Evolutionary conservation across 2,113 vertebrate species (phyloP), one percentile per base, ranked within the genome.

Genomic region (Condylura cristata): DNA sequence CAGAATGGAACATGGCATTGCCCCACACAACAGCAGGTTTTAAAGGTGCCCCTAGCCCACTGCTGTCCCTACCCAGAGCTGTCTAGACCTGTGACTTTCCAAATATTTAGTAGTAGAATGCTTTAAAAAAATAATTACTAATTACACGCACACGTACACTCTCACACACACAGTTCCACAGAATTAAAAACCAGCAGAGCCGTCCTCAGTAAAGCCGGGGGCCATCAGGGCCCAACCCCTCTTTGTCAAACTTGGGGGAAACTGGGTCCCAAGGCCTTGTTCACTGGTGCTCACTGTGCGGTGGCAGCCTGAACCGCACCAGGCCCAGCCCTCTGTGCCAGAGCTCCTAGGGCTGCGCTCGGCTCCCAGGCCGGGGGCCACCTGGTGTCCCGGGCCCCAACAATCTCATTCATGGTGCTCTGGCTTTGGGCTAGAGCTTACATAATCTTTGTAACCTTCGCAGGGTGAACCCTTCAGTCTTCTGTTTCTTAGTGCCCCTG

Each of bases 261-360:
- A 18, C 53, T 4, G 2, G 10, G 74, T 12, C 18, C 48, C 32
- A 3, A 17, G 41, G 4, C 37, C 24, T 32, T 0, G 0, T 39
- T 53, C 34, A 24, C 5, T 8, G 14, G 26, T 6, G 0, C 32
- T 8, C 6, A 3, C 76, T 17, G 28, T 13, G 22, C 63, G 37
- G 16, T 20, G 8, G 2, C 12, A n/a, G 48, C 30, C 26, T 24
- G 14, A 17, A 20, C 34, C 41, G 1, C 20, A 2, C 14, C 22
- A 0, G 75, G 20, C 48, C 48, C 14, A 2, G 24, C 24, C 56
- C 56, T 24, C 56, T 17, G 48, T 16, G 48, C 56, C 24, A 8
- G 11, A 66, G 39, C 16, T 14, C 48, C 22, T 1, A 13, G 41
- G 46, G 12, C 22, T 3, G 1, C 24, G 17, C 24, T 4, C 1